Evolutionary conservation across 2,113 vertebrate species (phyloP), one percentile per base, ranked within the genome.

Genomic region (Empidonax traillii): DNA sequence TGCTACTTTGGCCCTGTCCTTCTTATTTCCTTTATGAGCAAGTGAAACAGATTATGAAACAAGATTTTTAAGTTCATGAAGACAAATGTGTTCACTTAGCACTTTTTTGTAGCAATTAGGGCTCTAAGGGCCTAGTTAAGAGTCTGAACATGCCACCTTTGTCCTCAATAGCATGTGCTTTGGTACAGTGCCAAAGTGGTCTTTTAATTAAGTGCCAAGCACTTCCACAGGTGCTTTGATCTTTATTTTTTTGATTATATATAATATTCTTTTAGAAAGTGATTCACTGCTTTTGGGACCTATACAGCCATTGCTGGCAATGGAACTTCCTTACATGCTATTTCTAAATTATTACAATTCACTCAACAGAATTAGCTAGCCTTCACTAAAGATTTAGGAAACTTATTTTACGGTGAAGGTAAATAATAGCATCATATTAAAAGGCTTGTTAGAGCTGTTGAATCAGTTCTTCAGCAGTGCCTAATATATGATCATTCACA

Each of bases 271-370:
- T 11, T 14, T 76, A 66, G 53, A 41, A 85, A 43, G 30, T 8
- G 37, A 69, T 28, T 39, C 0, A 8, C 14, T 82, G n/a, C 47
- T 71, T 83, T 74, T 77, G 28, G 41, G 28, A 67, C 18, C 23
- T 49, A 2, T 19, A 20, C 9, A 62, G 33, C 20, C 5, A 8
- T 25, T 89, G 18, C 39, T 87, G 27, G 25, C 23, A 31, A 4
- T 27, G 16, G 14, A 85, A 12, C 33, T 52, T 77, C 5, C 12
- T 14, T 75, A 1, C 0, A 0, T 44, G 25, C 24, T 75, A 1
- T 31, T 87, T 72, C 16, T 79, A 41, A 69, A 72, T 23, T 8
- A 82, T 24, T 35, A 44, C n/a, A 66, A 8, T 56, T 85, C 20
- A 25, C 9, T 81, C 9, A 58, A 43, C 61, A 84, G 51, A 58